Base-by-base conservation (phyloP, 2,888 invertebrate species). In the Eugnorisma glareosa region DNA sequence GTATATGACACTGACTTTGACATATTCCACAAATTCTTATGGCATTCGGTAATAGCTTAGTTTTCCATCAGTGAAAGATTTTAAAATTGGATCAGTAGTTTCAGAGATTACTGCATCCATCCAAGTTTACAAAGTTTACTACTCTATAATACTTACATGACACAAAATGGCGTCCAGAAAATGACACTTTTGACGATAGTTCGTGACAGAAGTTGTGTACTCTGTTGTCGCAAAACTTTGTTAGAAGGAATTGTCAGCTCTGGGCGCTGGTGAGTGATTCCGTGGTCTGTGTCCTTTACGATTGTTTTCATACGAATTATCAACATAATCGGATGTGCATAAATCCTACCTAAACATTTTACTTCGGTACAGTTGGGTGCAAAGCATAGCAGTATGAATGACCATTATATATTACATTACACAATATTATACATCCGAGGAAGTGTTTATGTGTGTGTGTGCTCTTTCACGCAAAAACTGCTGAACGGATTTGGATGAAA, bases 291-390 rank as follows among this genome's bases (percentile, higher is more conserved):
- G 18, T 37, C 37, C 21, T 57, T 67, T 37, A 51, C 69, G 28
- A 40, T 67, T 86, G 84, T 84, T 84, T 76, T 76, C 66, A 67
- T 73, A 80, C 15, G 67, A 61, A 73, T 66, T 75, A 43, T 77
- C 63, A 69, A 75, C 66, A 86, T 66, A 67, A 57, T 76, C 35
- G 35, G 28, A 10, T 66, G 57, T 37, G 5, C 24, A 40, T 40
- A 40, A 51, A 59, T 24, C 66, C 8, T 37, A 31, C 45, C 2
- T 57, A 77, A 80, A 80, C 54, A 80, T 69, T 74, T 43, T 24
- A 43, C 64, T 59, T 51, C 3, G 3, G 64, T 68, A 74, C 51
- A 28, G 21, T 31, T 28, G 54, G 18, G 68, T 24, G n/a, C 8
- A n/a, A n/a, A 24, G 24, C 51, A 3, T 11, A 51, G 31, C 6